Percentiles rank a stretch among this genome's conserved stretches.
These are phyloP conservation scores for Pogonognathellus flavescens DNA, from an alignment of 1,140 invertebrate species.

Conservation along the genomic window DNA sequence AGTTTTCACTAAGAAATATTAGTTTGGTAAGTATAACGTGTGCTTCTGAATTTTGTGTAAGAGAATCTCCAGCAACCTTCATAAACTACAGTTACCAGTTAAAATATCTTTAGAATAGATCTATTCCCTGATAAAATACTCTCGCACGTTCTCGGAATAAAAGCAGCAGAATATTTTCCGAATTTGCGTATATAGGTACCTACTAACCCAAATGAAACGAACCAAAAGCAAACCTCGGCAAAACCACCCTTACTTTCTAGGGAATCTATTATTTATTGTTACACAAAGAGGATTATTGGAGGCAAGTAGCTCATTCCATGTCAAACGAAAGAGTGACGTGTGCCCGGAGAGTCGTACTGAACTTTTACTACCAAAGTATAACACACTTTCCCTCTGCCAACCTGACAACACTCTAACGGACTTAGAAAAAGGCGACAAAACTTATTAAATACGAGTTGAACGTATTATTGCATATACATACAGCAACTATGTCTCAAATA, in stretches of 20 bases:
- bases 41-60: no score
- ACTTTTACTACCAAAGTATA: not conserved
- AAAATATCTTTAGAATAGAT: no score
- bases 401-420: not conserved
- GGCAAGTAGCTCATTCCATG: constrained; percentile 12
- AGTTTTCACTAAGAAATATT: no score
- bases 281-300: constrained; percentile 20
- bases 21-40: no score
- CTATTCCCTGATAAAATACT: no score
- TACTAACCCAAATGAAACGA: not conserved
- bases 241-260: not conserved
- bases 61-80: no score
- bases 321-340: constrained; percentile 26
- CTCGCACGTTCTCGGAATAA: no score
- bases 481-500: no score
- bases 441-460: not conserved
- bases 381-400: constrained; percentile 6
- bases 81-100: no score
- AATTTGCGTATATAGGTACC: no score
- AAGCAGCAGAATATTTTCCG: no score
- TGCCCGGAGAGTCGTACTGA: not conserved
- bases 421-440: not conserved
- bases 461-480: no score
- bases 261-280: constrained; percentile 37
- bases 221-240: not conserved